Base-by-base conservation (phyloP, 2,888 invertebrate species). In the Lepidonotus clava region DNA sequence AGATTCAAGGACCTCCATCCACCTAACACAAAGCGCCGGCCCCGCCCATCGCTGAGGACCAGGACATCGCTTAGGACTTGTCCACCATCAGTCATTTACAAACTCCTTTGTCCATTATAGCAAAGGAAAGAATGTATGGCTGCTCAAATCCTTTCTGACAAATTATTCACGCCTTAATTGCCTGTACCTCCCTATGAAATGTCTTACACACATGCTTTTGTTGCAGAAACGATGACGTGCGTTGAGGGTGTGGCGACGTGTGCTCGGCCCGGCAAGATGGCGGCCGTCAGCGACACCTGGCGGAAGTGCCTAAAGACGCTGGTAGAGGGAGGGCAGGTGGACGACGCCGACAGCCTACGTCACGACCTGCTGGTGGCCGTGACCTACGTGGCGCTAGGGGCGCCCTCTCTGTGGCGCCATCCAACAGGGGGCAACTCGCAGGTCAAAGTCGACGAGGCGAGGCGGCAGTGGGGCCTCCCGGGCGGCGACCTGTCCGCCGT, bases 351-450 rank as follows among this genome's bases (percentile, higher is more conserved):
- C 46, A 24, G 32, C 46, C 46, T 80, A 1, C 46, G 80, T 34
- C 51, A 41, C 32, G 80, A 80, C 46, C 41, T 80, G 1, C 41
- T 80, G n/a, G 51, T 51, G 41, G 80, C 80, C 1, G 80, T 80
- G 28, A 46, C 80, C 24, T 80, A 80, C 28, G 46, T 80, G 2
- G 80, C 80, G 2, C 80, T 80, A 5, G 80, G 80, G 6, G 80
- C 80, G 21, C 80, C 80, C 11, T 80, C 80, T 8, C 24, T 80
- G 21, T 80, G 80, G 80, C 80, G 80, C 28, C 80, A 80, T 46
- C 80, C 80, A n/a, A 41, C 80, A 28, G 80, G 80, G 11, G 21
- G 28, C 28, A 80, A 51, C 24, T 80, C 80, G 14, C 80, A 80
- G 46, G 46, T 32, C 18, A 80, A 80, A 24, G 80, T 80, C 5